A percentile compares a stretch with the other conserved stretches of the same genome.
phyloP scores from a whole-genome alignment of 1,140 invertebrate species.

The Plectrocnemia conspersa region DNA sequence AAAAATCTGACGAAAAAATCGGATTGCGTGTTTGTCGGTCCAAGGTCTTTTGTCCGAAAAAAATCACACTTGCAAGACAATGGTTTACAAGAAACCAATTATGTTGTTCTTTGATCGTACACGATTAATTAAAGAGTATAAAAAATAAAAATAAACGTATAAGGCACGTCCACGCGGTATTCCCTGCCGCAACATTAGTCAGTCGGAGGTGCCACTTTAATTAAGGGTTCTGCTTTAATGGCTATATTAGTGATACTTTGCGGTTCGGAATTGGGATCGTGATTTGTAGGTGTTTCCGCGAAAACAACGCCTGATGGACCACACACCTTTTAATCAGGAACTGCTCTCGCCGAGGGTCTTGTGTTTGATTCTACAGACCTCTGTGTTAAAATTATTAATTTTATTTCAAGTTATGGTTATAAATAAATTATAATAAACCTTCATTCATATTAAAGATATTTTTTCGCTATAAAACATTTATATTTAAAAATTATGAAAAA shows the following conservation, averaged over 20 bases:
- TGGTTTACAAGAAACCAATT: constrained; percentile 10
- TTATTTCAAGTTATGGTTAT: too few relatives aligned
- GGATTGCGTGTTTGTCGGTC: background rate
- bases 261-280: constrained; percentile 24
- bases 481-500: too few relatives aligned
- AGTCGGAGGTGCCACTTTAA: constrained; percentile 31
- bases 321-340: too few relatives aligned
- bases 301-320: constrained; percentile 23
- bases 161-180: constrained; percentile 17
- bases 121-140: constrained; percentile 10
- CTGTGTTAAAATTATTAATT: too few relatives aligned
- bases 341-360: background rate
- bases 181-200: constrained; percentile 23
- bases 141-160: constrained; percentile 10
- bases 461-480: too few relatives aligned
- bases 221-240: constrained; percentile 31
- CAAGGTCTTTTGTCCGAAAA: background rate
- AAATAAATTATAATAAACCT: too few relatives aligned
- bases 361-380: too few relatives aligned
- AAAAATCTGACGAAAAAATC: background rate
- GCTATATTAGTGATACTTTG: constrained; percentile 34
- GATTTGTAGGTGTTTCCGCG: constrained; percentile 27
- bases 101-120: constrained; percentile 3
- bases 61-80: constrained; percentile 3
- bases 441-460: too few relatives aligned